Evolutionary conservation across 2,113 vertebrate species (phyloP).

Genomic region (Apodemus sylvaticus): DNA sequence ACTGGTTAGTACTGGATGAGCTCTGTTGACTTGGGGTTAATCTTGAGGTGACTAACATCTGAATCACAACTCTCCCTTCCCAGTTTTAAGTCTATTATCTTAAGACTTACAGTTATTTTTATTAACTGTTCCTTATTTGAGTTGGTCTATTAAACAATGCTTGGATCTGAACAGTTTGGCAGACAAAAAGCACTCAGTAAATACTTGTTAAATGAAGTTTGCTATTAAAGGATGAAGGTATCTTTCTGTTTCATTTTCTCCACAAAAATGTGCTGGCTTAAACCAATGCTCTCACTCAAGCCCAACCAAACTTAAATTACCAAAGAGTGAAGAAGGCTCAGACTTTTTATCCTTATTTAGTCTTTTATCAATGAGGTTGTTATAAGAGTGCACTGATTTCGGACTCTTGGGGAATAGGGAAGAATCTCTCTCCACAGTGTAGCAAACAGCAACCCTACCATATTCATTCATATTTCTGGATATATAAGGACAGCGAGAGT

Average conservation of each 20-base stretch:
- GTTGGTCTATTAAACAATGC: conserved; percentile 22
- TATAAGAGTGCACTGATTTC: not conserved
- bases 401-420: not conserved
- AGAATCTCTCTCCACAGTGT: not conserved
- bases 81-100: conserved; percentile 11
- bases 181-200: conserved; percentile 5
- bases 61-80: not conserved
- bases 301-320: not conserved
- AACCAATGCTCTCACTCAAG: conserved; percentile 1
- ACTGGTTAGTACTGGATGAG: not conserved
- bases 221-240: conserved; percentile 20
- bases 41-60: conserved; percentile 35
- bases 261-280: conserved; percentile 13
- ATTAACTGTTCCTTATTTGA: not conserved
- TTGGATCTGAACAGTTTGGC: not conserved
- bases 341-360: not conserved
- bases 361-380: not conserved
- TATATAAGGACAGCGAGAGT: conserved; percentile 12
- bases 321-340: not conserved
- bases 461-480: not conserved
- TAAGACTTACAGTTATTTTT: not conserved
- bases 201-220: conserved; percentile 33
- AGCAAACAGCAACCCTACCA: not conserved
- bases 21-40: not conserved
- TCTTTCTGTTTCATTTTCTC: conserved; percentile 22